A percentile compares a stretch with the other conserved stretches of the same genome.
These are phyloP conservation scores for Equus przewalskii DNA, from an alignment of 2,113 vertebrate species.

Conservation along the genomic window DNA sequence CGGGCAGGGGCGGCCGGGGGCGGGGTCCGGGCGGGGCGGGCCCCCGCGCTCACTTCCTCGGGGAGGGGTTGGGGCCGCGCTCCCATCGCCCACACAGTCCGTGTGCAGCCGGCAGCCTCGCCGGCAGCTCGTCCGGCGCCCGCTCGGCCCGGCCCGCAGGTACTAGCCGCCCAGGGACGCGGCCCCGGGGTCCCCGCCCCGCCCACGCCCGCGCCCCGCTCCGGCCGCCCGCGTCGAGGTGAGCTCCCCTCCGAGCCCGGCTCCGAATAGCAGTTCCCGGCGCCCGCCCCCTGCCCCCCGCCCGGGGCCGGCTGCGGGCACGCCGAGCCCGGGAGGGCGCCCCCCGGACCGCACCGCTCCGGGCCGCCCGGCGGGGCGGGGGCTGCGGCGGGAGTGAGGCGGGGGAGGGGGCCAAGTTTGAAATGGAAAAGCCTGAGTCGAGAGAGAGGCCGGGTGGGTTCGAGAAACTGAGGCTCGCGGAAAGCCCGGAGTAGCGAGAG, in stretches of 20 bases:
- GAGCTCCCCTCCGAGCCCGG: slow-evolving; percentile 47
- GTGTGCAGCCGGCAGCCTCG: background rate
- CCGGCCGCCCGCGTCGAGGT: slow-evolving; percentile 66
- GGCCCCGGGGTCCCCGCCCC: background rate
- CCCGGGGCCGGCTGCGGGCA: too few relatives aligned
- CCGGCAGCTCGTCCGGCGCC: background rate
- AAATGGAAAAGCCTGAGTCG: background rate
- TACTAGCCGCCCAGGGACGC: slow-evolving; percentile 57
- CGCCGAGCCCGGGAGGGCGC: background rate
- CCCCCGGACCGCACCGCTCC: background rate
- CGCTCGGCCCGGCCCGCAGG: slow-evolving; percentile 59
- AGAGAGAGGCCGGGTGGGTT: background rate
- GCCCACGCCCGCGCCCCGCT: background rate
- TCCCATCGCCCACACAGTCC: slow-evolving; percentile 72
- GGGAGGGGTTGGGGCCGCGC: slow-evolving; percentile 68
- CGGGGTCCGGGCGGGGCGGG: slow-evolving; percentile 74
- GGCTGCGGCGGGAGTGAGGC: background rate
- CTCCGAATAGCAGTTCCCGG: background rate
- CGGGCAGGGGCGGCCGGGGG: background rate
- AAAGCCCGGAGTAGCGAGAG: background rate
- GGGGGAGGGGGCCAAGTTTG: slow-evolving; percentile 65
- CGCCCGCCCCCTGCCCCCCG: background rate
- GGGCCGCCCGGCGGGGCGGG: background rate
- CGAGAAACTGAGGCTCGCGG: slow-evolving; percentile 49
- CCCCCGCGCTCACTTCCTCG: slow-evolving; percentile 75